Evolutionary conservation across 2,113 vertebrate species (phyloP), one percentile per base, ranked within the genome.

Genomic region (Spheniscus mendiculus): DNA sequence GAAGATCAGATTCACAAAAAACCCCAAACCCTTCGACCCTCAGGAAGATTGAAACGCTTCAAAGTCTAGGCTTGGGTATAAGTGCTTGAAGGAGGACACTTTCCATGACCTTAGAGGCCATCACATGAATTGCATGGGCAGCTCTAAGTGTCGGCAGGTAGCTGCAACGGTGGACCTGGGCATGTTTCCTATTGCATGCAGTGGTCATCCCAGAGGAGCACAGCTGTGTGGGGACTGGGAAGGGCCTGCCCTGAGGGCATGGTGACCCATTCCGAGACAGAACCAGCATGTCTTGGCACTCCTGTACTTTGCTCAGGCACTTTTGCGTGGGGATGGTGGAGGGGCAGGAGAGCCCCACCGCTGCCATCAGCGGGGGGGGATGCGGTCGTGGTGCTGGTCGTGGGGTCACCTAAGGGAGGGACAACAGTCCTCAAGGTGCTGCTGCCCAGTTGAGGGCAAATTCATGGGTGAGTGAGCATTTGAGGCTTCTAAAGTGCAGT

Each of bases 401-500:
- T 15, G 84, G 95, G 70, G 49, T 70, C 78, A 76, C 49, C 70
- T 21, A 53, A 47, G 78, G 66, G 45, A 71, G 53, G 74, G 92
- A 63, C 91, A 95, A 1, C 34, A 47, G 65, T 10, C 36, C 81
- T 52, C 12, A 0, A n/a, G 83, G 80, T 55, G 55, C 83, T 95
- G 89, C 61, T 81, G 86, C 73, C 72, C 65, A 7, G 5, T 15
- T 3, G 21, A 89, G 84, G 80, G 87, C 26, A 16, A 86, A 76
- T 63, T 52, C 3, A 95, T 40, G 91, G 93, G 58, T n/a, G 58
- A 80, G 79, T 70, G 94, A 91, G 71, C 10, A 5, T 88, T 88
- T 97, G 93, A 93, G 87, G 91, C 82, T 94, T 97, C 89, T 97
- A 97, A 98, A 97, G 96, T 97, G 97, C 96, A 97, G 96, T 97